A percentile compares a stretch with the other conserved stretches of the same genome.
Conservation (phyloP, 2,888 invertebrate genomes). For the Unio delphinus region DNA sequence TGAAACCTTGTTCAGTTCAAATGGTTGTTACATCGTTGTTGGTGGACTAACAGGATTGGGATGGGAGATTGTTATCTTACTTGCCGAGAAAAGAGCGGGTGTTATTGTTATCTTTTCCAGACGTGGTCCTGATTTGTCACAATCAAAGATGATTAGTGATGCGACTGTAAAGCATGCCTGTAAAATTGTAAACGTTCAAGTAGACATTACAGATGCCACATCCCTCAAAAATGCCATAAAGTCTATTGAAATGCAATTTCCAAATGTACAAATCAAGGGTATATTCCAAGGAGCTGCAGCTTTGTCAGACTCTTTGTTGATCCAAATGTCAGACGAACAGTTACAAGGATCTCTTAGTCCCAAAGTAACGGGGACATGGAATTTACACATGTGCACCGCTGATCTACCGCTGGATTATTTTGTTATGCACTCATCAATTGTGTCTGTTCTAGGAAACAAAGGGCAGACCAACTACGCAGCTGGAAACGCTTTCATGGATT, state of each 20-base stretch:
- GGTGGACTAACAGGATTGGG: slow-evolving; percentile 52
- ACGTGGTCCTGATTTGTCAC: slow-evolving; percentile 13
- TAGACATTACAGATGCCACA: slow-evolving; percentile 36
- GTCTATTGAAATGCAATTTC: slow-evolving; percentile 14
- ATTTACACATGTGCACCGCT: slow-evolving; percentile 44
- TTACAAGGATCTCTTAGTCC: slow-evolving; percentile 36
- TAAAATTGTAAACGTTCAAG: slow-evolving; percentile 20
- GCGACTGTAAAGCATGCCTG: slow-evolving; percentile 11
- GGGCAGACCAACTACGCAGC: slow-evolving; percentile 57
- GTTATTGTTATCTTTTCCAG: slow-evolving; percentile 34
- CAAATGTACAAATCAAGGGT: slow-evolving; percentile 32
- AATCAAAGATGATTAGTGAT: slow-evolving; percentile 19
- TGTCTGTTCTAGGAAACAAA: slow-evolving; percentile 47
- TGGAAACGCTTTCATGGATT: slow-evolving; percentile 54
- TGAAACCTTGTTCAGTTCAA: too few species aligned
- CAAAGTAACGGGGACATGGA: slow-evolving; percentile 52
- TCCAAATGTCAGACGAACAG: slow-evolving; percentile 27
- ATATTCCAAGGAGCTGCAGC: slow-evolving; percentile 54
- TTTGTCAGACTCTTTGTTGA: slow-evolving; percentile 31
- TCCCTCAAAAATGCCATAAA: slow-evolving; percentile 26
- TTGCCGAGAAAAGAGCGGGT: slow-evolving; percentile 39
- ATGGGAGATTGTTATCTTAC: slow-evolving; percentile 36
- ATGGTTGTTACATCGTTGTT: slow-evolving; percentile 27
- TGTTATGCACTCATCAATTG: slow-evolving; percentile 51
- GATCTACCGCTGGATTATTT: slow-evolving; percentile 45